Evolutionary conservation across 2,797 vertebrate species (phyloP).

Genomic region (Cossypha polioptera): DNA sequence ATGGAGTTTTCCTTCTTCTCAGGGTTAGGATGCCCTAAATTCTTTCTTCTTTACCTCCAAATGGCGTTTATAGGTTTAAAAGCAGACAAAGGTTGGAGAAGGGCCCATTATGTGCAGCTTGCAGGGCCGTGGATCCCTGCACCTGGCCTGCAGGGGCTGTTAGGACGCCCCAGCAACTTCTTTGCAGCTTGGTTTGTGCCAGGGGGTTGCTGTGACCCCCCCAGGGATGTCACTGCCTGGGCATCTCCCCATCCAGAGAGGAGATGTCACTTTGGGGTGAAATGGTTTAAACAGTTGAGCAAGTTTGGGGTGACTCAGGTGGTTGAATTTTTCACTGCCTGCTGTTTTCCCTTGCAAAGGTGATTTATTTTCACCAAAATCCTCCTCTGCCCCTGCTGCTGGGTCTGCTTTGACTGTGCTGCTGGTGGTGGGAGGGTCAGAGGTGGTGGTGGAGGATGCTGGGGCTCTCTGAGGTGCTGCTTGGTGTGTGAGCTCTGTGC

Average conservation of each 20-base stretch:
- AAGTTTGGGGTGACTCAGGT: not conserved
- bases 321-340: fast-evolving
- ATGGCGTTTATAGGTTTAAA: not conserved
- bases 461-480: not conserved
- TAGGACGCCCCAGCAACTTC: not conserved
- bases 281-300: not conserved
- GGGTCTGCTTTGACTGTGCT: fast-evolving
- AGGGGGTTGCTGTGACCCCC: not conserved
- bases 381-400: not conserved
- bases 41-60: conserved; percentile 26
- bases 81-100: not conserved
- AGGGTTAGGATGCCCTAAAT: conserved; percentile 28
- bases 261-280: not conserved
- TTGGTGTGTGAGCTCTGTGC: fast-evolving
- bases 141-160: not conserved
- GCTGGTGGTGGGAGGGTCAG: not conserved
- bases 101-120: not conserved
- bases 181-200: not conserved
- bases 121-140: not conserved
- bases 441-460: not conserved
- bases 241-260: not conserved
- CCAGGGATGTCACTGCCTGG: not conserved
- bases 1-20: conserved; percentile 35
- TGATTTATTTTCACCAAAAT: not conserved
- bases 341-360: not conserved